A percentile compares a stretch with the other conserved stretches of the same genome.
phyloP scores from a whole-genome alignment of 2,888 invertebrate genomes.

The Acronicta leporina region DNA sequence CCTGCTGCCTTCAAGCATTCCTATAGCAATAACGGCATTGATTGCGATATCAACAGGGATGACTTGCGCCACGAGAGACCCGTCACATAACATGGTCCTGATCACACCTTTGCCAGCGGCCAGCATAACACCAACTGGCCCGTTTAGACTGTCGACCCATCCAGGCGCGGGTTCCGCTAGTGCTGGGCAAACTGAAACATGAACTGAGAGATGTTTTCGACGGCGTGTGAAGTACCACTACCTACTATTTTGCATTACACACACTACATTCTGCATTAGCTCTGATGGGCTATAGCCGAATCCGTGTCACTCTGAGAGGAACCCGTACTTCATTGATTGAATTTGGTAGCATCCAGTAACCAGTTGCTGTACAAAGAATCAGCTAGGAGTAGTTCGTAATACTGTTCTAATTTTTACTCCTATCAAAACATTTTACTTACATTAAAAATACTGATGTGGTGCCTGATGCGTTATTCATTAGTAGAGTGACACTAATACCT shows the following conservation, averaged over 20 bases:
- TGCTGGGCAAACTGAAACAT: conserved; percentile 83
- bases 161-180: conserved; percentile 92
- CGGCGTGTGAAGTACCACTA: too few relatives aligned
- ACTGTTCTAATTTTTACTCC: too few relatives aligned
- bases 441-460: too few relatives aligned
- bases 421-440: too few relatives aligned
- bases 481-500: not conserved
- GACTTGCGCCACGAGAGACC: conserved; percentile 91
- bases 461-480: too few relatives aligned
- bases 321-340: not conserved
- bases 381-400: too few relatives aligned
- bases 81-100: conserved; percentile 94
- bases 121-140: conserved; percentile 94
- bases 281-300: too few relatives aligned
- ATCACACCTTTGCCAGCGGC: conserved; percentile 96
- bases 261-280: too few relatives aligned
- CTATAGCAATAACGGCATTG: conserved; percentile 93
- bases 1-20: conserved; percentile 89
- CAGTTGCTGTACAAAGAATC: too few relatives aligned
- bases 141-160: conserved; percentile 98
- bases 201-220: too few relatives aligned
- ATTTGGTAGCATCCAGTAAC: not conserved
- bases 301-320: too few relatives aligned
- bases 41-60: conserved; percentile 95
- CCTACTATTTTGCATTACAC: too few relatives aligned